Evolutionary conservation across 1,140 invertebrate species (phyloP).

Genomic region (Linepithema humile): DNA sequence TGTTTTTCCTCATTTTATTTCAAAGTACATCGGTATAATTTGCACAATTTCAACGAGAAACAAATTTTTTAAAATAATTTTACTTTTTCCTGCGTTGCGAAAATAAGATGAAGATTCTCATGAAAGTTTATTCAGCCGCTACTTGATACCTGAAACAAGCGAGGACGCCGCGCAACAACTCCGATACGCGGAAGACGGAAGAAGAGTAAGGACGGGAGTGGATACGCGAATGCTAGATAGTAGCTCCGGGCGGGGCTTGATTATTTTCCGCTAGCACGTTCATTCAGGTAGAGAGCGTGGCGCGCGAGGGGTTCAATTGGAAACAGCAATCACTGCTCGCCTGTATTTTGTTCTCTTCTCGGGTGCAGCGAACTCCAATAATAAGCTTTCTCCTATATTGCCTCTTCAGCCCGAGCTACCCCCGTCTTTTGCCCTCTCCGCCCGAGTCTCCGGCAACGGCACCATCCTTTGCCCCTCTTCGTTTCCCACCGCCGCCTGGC

Average conservation of each 20-base stretch:
- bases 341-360: slow-evolving; percentile 84
- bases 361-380: slow-evolving; percentile 84
- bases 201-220: slow-evolving; percentile 62
- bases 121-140: slow-evolving; percentile 5
- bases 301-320: slow-evolving; percentile 83
- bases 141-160: slow-evolving; percentile 53
- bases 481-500: slow-evolving; percentile 35
- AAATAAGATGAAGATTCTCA: slow-evolving; percentile 6
- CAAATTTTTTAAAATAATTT: slow-evolving; percentile 5
- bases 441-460: slow-evolving; percentile 59
- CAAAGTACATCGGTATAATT: too few relatives aligned
- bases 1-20: neutral
- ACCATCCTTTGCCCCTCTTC: slow-evolving; percentile 60
- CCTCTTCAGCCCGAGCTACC: slow-evolving; percentile 80
- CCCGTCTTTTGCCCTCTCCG: slow-evolving; percentile 61
- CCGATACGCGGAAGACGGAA: slow-evolving; percentile 65
- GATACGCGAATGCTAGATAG: slow-evolving; percentile 77
- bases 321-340: slow-evolving; percentile 85
- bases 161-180: slow-evolving; percentile 31
- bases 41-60: neutral
- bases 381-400: slow-evolving; percentile 85
- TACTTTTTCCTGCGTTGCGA: neutral
- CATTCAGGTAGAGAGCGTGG: slow-evolving; percentile 83
- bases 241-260: slow-evolving; percentile 83
- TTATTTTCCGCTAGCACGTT: slow-evolving; percentile 85